Evolutionary conservation across 2,113 vertebrate genomes (phyloP).

Genomic region (Genyomyrus donnyi): DNA sequence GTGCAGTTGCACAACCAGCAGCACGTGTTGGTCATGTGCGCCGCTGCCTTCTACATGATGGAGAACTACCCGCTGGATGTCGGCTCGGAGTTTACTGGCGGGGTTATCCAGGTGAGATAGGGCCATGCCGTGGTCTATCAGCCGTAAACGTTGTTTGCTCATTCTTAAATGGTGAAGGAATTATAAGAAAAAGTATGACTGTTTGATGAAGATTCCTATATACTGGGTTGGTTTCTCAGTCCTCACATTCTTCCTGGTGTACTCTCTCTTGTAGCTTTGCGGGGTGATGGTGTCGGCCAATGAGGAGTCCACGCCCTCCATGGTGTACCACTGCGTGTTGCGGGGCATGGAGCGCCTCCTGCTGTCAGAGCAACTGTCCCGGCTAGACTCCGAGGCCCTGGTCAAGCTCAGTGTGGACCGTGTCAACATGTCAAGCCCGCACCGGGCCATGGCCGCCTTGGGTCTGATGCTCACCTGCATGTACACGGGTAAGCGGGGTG

Average conservation of each 20-base stretch:
- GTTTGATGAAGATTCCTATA: not conserved
- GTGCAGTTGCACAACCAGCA: constrained; percentile 91
- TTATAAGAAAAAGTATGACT: not conserved
- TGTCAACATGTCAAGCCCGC: constrained; percentile 90
- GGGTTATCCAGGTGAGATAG: constrained; percentile 78
- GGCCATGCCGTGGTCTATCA: not conserved
- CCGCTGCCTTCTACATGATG: constrained; percentile 93
- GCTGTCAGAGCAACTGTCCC: constrained; percentile 88
- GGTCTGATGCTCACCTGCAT: constrained; percentile 98
- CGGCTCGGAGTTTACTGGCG: constrained; percentile 86
- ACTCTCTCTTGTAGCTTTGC: constrained; percentile 67
- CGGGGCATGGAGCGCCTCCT: constrained; percentile 90
- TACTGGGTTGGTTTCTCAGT: not conserved
- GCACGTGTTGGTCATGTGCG: constrained; percentile 94
- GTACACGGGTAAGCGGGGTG: constrained; percentile 81
- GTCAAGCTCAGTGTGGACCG: constrained; percentile 94
- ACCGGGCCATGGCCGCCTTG: constrained; percentile 91
- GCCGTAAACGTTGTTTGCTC: not conserved
- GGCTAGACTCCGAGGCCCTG: constrained; percentile 80
- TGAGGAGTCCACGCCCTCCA: constrained; percentile 85
- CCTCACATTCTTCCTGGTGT: not conserved
- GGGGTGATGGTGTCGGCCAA: constrained; percentile 87
- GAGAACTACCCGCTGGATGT: constrained; percentile 97
- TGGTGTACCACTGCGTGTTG: constrained; percentile 89
- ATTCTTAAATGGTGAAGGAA: not conserved